Conservation (phyloP, 2,888 invertebrate genomes). For the Philopedon plagiatum region DNA sequence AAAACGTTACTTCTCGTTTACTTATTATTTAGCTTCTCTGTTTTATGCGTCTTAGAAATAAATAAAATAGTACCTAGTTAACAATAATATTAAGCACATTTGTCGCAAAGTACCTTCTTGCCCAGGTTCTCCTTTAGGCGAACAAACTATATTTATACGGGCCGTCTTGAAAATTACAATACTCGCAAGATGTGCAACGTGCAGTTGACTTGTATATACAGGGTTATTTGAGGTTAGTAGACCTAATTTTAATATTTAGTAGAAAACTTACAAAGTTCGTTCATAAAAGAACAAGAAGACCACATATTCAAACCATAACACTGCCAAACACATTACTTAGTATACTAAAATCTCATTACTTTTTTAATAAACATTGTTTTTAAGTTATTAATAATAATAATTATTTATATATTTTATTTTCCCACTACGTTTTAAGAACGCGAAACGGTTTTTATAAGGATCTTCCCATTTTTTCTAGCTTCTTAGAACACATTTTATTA, state of each 20-base stretch:
- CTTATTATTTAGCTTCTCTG: too few species aligned
- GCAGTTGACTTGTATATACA: neutral
- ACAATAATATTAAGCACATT: too few species aligned
- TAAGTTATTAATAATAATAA: too few species aligned
- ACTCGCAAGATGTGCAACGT: neutral
- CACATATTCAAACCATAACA: constrained; percentile 43
- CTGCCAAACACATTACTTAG: constrained; percentile 32
- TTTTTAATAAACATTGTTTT: neutral
- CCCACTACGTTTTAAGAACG: too few species aligned
- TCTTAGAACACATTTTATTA: neutral
- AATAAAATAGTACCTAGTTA: too few species aligned
- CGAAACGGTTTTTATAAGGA: too few species aligned
- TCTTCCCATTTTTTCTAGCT: too few species aligned
- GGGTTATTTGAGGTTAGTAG: neutral
- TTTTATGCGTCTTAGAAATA: too few species aligned
- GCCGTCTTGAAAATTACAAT: neutral
- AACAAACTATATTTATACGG: neutral
- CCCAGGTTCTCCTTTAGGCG: neutral
- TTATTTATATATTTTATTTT: too few species aligned
- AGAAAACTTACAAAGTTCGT: constrained; percentile 44
- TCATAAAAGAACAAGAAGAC: constrained; percentile 36
- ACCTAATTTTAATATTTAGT: too few species aligned
- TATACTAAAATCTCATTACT: neutral
- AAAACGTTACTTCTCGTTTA: neutral
- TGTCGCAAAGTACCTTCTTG: too few species aligned